Evolutionary conservation across 2,113 vertebrate genomes (phyloP).

Genomic region (Grus americana): DNA sequence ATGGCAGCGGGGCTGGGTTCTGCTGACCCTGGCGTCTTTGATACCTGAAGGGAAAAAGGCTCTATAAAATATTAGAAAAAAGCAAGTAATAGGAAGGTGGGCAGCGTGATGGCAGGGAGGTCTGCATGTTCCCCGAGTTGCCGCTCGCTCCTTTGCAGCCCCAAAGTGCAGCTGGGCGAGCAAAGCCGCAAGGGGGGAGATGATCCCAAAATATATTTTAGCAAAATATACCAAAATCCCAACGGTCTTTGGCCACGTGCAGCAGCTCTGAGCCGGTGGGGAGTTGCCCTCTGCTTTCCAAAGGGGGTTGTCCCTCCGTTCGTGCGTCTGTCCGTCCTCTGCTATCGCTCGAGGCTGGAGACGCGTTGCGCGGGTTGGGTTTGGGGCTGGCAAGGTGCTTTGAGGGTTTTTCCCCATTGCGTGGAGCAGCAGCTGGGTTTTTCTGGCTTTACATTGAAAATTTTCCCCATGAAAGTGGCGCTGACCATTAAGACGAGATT

Average conservation of each 20-base stretch:
- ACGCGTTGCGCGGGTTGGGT: rapidly evolving
- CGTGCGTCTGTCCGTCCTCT: rapidly evolving
- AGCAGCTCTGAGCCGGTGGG: neutral
- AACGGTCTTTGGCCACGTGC: rapidly evolving
- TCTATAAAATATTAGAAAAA: neutral
- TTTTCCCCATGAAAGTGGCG: neutral
- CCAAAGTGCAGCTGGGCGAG: rapidly evolving
- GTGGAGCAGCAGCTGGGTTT: neutral
- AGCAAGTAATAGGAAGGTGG: neutral
- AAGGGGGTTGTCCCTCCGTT: neutral
- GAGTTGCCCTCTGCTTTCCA: neutral
- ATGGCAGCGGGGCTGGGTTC: neutral
- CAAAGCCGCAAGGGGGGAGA: rapidly evolving
- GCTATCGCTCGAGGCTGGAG: neutral
- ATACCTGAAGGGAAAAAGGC: neutral
- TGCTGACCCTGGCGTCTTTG: neutral
- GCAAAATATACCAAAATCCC: neutral
- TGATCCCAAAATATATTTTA: neutral
- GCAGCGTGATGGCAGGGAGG: neutral
- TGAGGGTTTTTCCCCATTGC: neutral
- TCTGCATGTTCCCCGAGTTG: rapidly evolving
- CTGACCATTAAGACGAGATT: neutral
- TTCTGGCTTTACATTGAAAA: neutral
- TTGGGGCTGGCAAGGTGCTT: neutral
- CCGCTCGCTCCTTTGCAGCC: rapidly evolving